Evolutionary conservation across 2,888 invertebrate genomes (phyloP), one percentile per base, ranked within the genome.

Genomic region (Dioctria linearis): DNA sequence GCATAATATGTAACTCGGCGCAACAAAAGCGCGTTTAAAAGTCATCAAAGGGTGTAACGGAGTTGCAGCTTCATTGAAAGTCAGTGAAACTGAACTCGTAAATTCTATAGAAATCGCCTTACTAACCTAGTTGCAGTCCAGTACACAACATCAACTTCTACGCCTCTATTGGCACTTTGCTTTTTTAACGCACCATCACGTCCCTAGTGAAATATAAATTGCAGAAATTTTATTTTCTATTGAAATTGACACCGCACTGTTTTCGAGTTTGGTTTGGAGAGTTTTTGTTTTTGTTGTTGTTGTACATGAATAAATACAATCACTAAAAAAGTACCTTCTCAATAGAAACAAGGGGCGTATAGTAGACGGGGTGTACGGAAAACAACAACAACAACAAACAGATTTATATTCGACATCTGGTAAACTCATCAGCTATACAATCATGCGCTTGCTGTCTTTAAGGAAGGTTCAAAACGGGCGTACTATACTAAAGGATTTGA

Each of bases 1-100:
- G 73, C 73, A 73, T 73, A 73, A 54, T 73, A 25, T 25, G 25
- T 25, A 59, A 40, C n/a, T 6, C 73, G 40, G 25, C 25, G 42
- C 57, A 57, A 73, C 73, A 73, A 73, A 57, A 73, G 39, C 40
- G 57, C 73, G 43, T 73, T 25, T 73, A 73, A 57, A 54, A 73
- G 57, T 40, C 59, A 73, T 73, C 59, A 73, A 73, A 73, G 73
- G 73, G 73, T 73, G 73, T 73, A 57, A 57, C 13, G 59, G 57
- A 73, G 73, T 73, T 59, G 73, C 73, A 73, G 73, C 73, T 73
- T 73, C 73, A 73, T 73, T 73, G 57, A 59, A 73, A 73, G 43
- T 73, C 73, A 73, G 73, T 73, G 73, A 73, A 59, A 59, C 73
- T 37, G 73, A 73, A 73, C 73, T 73, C 57, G 73, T 73, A 42